These are phyloP conservation scores for Empis livida DNA, from an alignment of 2,888 invertebrate genomes.

Conservation along the genomic window DNA sequence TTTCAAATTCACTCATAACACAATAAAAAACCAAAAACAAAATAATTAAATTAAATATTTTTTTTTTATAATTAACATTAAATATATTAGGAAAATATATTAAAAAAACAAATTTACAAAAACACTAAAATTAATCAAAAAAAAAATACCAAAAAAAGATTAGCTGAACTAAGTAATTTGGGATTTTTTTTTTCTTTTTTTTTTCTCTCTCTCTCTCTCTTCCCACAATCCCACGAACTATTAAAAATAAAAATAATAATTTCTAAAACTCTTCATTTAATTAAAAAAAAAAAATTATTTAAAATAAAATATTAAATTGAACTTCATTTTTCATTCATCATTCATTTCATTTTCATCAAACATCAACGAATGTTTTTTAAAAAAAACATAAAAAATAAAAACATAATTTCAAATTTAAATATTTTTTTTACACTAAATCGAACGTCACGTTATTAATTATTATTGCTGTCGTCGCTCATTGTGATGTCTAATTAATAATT, in stretches of 20 bases:
- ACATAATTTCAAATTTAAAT: too few relatives aligned
- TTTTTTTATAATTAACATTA: too few relatives aligned
- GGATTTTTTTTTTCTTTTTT: slow-evolving; percentile 6
- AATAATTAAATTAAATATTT: too few relatives aligned
- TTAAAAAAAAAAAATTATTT: background rate
- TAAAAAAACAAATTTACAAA: slow-evolving; percentile 2
- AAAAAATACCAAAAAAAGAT: background rate
- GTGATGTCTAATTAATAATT: too few relatives aligned
- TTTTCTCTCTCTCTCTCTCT: slow-evolving; percentile 1
- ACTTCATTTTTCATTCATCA: background rate
- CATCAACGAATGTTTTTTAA: too few relatives aligned
- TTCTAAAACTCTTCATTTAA: too few relatives aligned
- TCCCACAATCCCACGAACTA: background rate
- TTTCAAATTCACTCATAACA: background rate
- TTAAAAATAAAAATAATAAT: background rate
- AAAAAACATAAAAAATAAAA: too few relatives aligned
- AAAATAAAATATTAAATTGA: background rate
- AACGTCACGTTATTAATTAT: too few relatives aligned
- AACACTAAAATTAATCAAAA: slow-evolving; percentile 1
- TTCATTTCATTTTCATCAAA: too few relatives aligned
- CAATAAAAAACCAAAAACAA: background rate
- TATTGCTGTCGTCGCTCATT: too few relatives aligned
- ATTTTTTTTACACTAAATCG: too few relatives aligned
- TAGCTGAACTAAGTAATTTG: slow-evolving; percentile 7
- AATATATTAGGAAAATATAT: background rate